These are phyloP conservation scores for Holotrichia oblita DNA, from an alignment of 1,140 invertebrate genomes.

Conservation along the genomic window DNA sequence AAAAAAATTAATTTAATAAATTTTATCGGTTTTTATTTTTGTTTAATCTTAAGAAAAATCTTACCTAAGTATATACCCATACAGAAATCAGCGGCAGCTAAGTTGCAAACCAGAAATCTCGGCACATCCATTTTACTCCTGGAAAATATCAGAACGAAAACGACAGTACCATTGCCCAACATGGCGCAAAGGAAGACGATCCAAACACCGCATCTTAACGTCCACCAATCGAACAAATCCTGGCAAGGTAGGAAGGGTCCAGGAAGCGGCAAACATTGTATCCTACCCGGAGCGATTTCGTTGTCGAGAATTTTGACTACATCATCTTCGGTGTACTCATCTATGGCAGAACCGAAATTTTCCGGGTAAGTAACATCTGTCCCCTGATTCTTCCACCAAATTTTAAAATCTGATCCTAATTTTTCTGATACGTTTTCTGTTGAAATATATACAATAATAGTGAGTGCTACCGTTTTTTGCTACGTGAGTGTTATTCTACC, in stretches of 20 bases:
- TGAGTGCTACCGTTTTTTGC: not conserved
- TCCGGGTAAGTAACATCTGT: slow-evolving; percentile 76
- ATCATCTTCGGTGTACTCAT: slow-evolving; percentile 80
- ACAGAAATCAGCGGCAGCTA: slow-evolving; percentile 94
- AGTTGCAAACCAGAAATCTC: slow-evolving; percentile 94
- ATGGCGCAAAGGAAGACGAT: slow-evolving; percentile 93
- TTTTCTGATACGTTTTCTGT: slow-evolving; percentile 78
- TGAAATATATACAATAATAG: slow-evolving; percentile 51
- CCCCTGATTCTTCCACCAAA: slow-evolving; percentile 76
- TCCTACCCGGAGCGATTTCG: slow-evolving; percentile 61
- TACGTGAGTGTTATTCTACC: not conserved
- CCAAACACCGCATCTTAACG: slow-evolving; percentile 95
- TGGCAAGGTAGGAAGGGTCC: slow-evolving; percentile 96
- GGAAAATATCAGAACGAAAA: slow-evolving; percentile 92
- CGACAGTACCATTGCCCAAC: slow-evolving; percentile 95
- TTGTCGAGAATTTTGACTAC: slow-evolving; percentile 59
- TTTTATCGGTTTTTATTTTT: too few species aligned
- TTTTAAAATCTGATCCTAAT: slow-evolving; percentile 75
- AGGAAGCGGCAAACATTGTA: slow-evolving; percentile 80
- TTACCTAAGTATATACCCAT: slow-evolving; percentile 93
- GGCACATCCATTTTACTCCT: slow-evolving; percentile 96
- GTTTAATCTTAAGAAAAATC: too few species aligned
- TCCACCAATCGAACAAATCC: slow-evolving; percentile 98
- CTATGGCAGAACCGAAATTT: slow-evolving; percentile 75
- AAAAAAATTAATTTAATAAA: too few species aligned